Evolutionary conservation across 2,797 vertebrate species (phyloP).

Genomic region (Enteromius treurensis): DNA sequence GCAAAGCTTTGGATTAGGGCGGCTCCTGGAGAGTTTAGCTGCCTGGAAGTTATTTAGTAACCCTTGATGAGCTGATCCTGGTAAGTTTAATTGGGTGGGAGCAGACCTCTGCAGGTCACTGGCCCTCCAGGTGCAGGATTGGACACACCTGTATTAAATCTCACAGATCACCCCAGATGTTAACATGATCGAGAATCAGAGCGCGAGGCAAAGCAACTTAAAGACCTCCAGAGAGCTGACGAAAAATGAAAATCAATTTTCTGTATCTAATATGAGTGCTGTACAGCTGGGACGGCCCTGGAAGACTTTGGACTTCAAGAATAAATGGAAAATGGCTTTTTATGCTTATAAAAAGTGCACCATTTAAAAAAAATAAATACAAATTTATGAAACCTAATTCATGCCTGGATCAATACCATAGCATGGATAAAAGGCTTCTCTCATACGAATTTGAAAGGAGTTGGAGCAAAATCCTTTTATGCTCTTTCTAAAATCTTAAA

Average conservation of each 20-base stretch:
- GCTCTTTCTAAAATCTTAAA: not conserved
- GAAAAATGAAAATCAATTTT: constrained; percentile 37
- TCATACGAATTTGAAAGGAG: not conserved
- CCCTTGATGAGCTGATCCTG: not conserved
- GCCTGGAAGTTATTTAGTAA: not conserved
- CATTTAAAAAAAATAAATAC: no score
- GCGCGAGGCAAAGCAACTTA: not conserved
- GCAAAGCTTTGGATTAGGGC: not conserved
- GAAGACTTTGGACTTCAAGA: not conserved
- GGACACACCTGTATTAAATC: constrained; percentile 1
- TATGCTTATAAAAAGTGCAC: not conserved
- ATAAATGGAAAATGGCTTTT: constrained; percentile 21
- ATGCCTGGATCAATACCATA: constrained; percentile 10
- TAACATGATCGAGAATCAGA: constrained; percentile 15
- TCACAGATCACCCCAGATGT: constrained; percentile 18
- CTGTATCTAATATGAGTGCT: not conserved
- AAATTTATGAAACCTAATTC: constrained; percentile 3
- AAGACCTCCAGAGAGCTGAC: constrained; percentile 13
- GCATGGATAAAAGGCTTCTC: not conserved
- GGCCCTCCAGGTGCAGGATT: not conserved
- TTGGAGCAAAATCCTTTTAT: constrained; percentile 15
- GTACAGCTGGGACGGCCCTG: not conserved
- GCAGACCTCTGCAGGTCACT: not conserved
- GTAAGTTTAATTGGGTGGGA: not conserved
- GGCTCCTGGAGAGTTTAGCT: not conserved